A percentile compares a stretch with the other conserved stretches of the same genome.
Conservation (phyloP, 2,113 vertebrate species). For the human (Homo sapiens) region GRCh38 chr1:82119001-82119500, state of each 20-base stretch:
- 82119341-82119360: not conserved
- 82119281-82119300: conserved; percentile 57
- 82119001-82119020: conserved; percentile 80
- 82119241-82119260: conserved; percentile 73
- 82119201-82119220: conserved; percentile 61
- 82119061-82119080: conserved; percentile 27
- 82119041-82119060: conserved; percentile 75
- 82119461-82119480: not conserved
- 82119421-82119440: not conserved
- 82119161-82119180: conserved; percentile 78
- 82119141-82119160: conserved; percentile 78
- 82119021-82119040: conserved; percentile 79
- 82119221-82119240: conserved; percentile 71
- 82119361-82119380: not conserved
- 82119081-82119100: conserved; percentile 59
- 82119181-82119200: conserved; percentile 69
- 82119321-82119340: conserved; percentile 48
- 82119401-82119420: not conserved
- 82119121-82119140: conserved; percentile 80
- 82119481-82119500: not conserved
- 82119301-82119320: conserved; percentile 48
- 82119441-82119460: not conserved
- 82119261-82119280: conserved; percentile 50
- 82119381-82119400: not conserved
- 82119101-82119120: conserved; percentile 65